Conservation (phyloP, 2,797 vertebrate genomes). For the Botia almorhae region DNA sequence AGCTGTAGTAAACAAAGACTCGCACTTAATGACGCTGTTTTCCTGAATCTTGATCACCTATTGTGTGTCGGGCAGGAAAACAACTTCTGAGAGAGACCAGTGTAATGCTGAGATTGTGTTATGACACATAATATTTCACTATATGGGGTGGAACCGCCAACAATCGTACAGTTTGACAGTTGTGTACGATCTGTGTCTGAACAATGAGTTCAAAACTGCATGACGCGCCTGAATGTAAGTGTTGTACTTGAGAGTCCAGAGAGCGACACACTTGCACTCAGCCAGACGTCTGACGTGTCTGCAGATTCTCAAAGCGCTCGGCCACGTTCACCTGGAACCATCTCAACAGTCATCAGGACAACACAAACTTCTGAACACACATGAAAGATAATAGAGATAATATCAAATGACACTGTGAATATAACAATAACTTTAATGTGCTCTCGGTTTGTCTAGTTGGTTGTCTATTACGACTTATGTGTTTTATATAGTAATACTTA, state of each 20-base stretch:
- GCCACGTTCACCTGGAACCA: constrained; percentile 90
- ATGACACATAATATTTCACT: constrained; percentile 5
- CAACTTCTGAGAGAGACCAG: constrained; percentile 29
- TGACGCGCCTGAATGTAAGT: not conserved
- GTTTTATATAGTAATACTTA: too few species aligned
- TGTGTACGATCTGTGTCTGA: not conserved
- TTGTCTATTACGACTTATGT: too few species aligned
- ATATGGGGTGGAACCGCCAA: not conserved
- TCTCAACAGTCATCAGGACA: not conserved
- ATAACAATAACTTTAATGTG: too few species aligned
- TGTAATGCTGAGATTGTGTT: constrained; percentile 11
- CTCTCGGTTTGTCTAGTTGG: too few species aligned
- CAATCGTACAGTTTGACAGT: not conserved
- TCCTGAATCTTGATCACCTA: constrained; percentile 44
- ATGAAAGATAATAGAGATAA: too few species aligned
- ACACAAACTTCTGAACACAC: too few species aligned
- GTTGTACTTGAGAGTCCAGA: constrained; percentile 88
- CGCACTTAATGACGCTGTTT: constrained; percentile 29
- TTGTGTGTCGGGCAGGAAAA: constrained; percentile 39
- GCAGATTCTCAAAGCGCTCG: constrained; percentile 95
- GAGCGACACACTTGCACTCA: constrained; percentile 87
- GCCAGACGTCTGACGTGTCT: constrained; percentile 86
- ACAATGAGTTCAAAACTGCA: not conserved
- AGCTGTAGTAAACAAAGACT: constrained; percentile 35
- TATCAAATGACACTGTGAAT: too few species aligned